Conservation (phyloP, 2,797 vertebrate species). For the Pelodytes ibericus region DNA sequence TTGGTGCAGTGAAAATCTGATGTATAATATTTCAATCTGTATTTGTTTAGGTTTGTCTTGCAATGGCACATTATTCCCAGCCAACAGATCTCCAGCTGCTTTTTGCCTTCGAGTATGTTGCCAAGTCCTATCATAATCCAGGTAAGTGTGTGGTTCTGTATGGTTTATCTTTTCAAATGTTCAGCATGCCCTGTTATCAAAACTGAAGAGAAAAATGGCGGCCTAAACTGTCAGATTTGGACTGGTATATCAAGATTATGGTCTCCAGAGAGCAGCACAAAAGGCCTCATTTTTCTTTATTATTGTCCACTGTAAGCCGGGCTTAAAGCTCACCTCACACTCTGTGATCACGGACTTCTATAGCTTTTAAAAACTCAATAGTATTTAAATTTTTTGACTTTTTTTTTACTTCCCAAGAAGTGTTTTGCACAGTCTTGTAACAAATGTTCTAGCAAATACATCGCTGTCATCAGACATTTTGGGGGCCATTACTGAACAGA, state of each 20-base stretch:
- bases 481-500: no score
- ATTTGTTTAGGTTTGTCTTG: conserved; percentile 92
- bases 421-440: no score
- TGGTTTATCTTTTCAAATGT: no score
- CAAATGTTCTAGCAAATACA: no score
- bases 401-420: background rate
- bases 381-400: background rate
- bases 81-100: conserved; percentile 95
- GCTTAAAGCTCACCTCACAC: background rate
- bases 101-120: conserved; percentile 96
- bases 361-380: background rate
- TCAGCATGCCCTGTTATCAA: no score
- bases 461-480: no score
- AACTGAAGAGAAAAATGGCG: no score
- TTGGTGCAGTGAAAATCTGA: no score
- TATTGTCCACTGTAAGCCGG: background rate
- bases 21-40: background rate
- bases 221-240: no score
- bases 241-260: background rate
- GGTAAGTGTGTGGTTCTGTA: no score
- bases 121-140: conserved; percentile 83
- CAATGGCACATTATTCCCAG: conserved; percentile 96
- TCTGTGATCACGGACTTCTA: background rate
- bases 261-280: background rate
- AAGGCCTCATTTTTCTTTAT: background rate